Evolutionary conservation across 2,797 vertebrate species (phyloP).

Genomic region (Chiroxiphia lanceolata): DNA sequence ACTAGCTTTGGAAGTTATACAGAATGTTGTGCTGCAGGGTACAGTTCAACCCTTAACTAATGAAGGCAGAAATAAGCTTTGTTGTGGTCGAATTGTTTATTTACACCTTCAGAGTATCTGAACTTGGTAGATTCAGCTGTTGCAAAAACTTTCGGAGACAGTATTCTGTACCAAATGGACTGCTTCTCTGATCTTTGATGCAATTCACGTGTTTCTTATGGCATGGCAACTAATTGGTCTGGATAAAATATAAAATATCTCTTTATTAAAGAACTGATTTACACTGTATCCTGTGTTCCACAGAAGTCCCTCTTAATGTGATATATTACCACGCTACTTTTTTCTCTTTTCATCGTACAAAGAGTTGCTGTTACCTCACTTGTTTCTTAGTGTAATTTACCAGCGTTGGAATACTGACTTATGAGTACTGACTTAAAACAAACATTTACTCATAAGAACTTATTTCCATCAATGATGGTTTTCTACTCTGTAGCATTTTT

Average conservation of each 20-base stretch:
- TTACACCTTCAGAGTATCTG: not conserved
- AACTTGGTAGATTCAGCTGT: not conserved
- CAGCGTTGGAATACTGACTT: conserved; percentile 48
- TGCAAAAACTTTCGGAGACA: not conserved
- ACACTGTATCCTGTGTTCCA: not conserved
- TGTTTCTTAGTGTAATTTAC: conserved; percentile 48
- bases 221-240: conserved; percentile 1
- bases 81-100: not conserved
- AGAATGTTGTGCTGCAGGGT: not conserved
- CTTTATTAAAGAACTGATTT: conserved; percentile 21
- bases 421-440: conserved; percentile 59
- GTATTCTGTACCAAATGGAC: not conserved
- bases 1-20: not conserved
- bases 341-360: conserved; percentile 50
- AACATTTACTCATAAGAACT: conserved; percentile 69
- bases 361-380: conserved; percentile 48
- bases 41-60: not conserved
- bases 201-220: not conserved
- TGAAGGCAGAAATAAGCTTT: not conserved
- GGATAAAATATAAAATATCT: conserved; percentile 34
- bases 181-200: not conserved
- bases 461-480: conserved; percentile 64
- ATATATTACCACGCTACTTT: not conserved
- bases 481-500: conserved; percentile 43
- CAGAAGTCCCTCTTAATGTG: conserved; percentile 12